phyloP scores from a whole-genome alignment of 2,888 invertebrate species.

The Phytoseiulus persimilis region DNA sequence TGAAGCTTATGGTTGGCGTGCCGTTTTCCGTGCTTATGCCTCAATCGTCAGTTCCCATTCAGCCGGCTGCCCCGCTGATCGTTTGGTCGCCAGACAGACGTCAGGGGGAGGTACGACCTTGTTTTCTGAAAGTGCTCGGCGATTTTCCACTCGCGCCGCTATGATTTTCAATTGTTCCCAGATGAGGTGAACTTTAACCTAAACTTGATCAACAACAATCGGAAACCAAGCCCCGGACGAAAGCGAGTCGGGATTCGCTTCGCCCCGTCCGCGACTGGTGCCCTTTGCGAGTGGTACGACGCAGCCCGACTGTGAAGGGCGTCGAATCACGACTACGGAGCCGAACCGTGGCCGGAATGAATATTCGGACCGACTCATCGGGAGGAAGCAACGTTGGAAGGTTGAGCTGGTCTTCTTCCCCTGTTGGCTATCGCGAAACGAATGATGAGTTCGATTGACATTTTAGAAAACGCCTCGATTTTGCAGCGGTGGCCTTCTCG shows the following conservation, averaged over 20 bases:
- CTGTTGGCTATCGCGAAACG: not conserved
- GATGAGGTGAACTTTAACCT: not conserved
- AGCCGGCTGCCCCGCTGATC: too few relatives aligned
- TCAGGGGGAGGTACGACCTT: not conserved
- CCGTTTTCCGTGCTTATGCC: not conserved
- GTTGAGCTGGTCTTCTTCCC: not conserved
- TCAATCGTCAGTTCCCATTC: too few relatives aligned
- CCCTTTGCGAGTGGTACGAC: not conserved
- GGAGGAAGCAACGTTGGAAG: not conserved
- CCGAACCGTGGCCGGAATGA: not conserved
- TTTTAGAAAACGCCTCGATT: not conserved
- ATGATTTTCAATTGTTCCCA: not conserved
- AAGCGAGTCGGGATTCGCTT: not conserved
- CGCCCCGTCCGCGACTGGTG: not conserved
- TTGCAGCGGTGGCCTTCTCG: not conserved
- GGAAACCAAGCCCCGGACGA: not conserved
- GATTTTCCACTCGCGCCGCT: not conserved
- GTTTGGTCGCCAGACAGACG: not conserved
- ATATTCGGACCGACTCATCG: not conserved
- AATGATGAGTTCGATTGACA: not conserved
- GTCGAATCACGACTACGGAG: not conserved
- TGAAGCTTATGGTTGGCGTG: not conserved
- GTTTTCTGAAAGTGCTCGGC: not conserved
- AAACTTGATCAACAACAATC: not conserved
- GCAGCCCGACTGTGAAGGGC: not conserved